Conservation (phyloP, 2,888 invertebrate genomes). For the Elysia crispata region DNA sequence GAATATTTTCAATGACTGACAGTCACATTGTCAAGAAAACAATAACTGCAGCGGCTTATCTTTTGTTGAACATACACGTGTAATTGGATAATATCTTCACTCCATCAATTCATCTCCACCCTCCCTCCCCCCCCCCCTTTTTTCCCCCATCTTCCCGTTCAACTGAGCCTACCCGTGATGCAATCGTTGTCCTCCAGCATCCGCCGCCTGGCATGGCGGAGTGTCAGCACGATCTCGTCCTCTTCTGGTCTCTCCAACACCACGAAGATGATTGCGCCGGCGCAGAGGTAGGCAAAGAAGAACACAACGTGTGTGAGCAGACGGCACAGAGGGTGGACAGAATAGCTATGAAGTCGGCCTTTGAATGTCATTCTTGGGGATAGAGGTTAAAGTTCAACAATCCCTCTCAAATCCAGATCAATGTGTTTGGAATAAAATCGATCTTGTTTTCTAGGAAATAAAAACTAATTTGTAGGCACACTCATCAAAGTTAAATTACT, state of each 20-base stretch:
- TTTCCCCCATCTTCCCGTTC: not conserved
- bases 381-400: too few relatives aligned
- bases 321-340: constrained; percentile 75
- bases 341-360: not conserved
- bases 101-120: not conserved
- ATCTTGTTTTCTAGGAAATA: too few relatives aligned
- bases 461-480: too few relatives aligned
- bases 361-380: not conserved
- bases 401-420: too few relatives aligned
- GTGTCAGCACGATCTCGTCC: constrained; percentile 72
- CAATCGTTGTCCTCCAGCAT: constrained; percentile 80
- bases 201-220: constrained; percentile 79
- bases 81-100: too few relatives aligned
- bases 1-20: too few relatives aligned
- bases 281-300: constrained; percentile 82
- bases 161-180: constrained; percentile 29
- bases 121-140: not conserved
- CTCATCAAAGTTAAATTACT: too few relatives aligned
- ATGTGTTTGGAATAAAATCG: too few relatives aligned
- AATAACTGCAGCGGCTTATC: too few relatives aligned
- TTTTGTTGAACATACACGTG: too few relatives aligned
- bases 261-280: constrained; percentile 85
- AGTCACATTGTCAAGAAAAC: too few relatives aligned
- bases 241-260: constrained; percentile 84
- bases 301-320: constrained; percentile 79